phyloP scores from a whole-genome alignment of 2,113 vertebrate genomes.

The Platichthys flesus region DNA sequence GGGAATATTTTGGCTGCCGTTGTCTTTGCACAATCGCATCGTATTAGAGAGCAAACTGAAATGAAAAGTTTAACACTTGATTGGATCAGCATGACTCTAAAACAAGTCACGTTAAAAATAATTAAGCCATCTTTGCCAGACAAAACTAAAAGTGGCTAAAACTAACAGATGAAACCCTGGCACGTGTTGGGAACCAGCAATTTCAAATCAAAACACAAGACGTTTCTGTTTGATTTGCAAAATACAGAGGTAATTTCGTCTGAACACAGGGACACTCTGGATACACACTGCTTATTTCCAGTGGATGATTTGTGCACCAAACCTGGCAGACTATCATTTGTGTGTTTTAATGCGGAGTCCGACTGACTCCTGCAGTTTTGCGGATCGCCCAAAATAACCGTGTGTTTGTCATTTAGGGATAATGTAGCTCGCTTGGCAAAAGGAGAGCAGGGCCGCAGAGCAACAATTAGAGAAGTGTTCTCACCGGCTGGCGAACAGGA shows the following conservation, averaged over 20 bases:
- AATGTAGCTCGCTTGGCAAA: conserved; percentile 67
- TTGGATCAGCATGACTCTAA: not conserved
- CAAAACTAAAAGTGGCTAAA: conserved; percentile 42
- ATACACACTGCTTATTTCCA: conserved; percentile 60
- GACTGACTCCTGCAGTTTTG: conserved; percentile 73
- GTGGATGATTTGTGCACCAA: conserved; percentile 66
- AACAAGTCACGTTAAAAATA: conserved; percentile 32
- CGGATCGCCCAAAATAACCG: conserved; percentile 79
- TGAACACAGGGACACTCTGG: conserved; percentile 45
- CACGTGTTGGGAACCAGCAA: conserved; percentile 46
- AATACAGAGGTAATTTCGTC: conserved; percentile 40
- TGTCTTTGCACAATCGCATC: not conserved
- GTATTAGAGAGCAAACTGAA: not conserved
- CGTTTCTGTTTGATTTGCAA: conserved; percentile 50
- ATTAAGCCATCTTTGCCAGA: conserved; percentile 21
- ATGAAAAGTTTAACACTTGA: conserved; percentile 1
- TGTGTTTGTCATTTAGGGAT: conserved; percentile 80
- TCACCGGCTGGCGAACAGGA: conserved; percentile 46
- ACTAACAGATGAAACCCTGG: conserved; percentile 37
- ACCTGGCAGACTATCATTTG: conserved; percentile 76
- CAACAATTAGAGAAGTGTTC: conserved; percentile 74
- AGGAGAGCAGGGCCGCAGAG: conserved; percentile 60
- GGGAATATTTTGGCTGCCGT: not conserved
- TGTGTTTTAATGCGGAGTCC: conserved; percentile 71
- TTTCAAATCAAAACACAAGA: conserved; percentile 59